Percentiles rank a stretch among this genome's conserved stretches.
phyloP scores from a whole-genome alignment of 2,888 invertebrate genomes.

The Drosophila phalerata region DNA sequence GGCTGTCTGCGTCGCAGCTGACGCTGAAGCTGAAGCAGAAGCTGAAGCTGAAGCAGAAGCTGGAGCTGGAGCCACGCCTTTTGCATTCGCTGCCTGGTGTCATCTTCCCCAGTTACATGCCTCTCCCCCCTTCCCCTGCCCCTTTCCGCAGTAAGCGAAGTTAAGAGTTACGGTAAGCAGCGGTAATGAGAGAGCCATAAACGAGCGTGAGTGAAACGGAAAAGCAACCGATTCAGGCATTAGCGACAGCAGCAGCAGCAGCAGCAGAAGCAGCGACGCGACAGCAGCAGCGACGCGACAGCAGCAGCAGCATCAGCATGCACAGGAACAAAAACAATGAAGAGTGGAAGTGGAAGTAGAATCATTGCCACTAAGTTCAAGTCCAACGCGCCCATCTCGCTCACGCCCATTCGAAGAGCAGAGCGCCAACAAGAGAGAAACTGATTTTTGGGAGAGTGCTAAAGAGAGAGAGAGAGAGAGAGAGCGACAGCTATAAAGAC shows the following conservation, averaged over 20 bases:
- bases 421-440: constrained; percentile 15
- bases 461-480: constrained; percentile 26
- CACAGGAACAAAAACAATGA: constrained; percentile 67
- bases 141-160: constrained; percentile 18
- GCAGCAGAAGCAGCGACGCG: constrained; percentile 4
- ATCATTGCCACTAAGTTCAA: constrained; percentile 69
- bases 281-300: constrained; percentile 15
- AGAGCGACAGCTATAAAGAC: constrained; percentile 14
- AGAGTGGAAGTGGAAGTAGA: constrained; percentile 31
- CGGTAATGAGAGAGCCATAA: constrained; percentile 60
- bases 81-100: constrained; percentile 42
- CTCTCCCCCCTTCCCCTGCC: background rate
- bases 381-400: constrained; percentile 57
- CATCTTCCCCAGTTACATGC: constrained; percentile 49
- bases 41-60: constrained; percentile 34
- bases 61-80: constrained; percentile 71
- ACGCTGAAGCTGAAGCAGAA: constrained; percentile 47
- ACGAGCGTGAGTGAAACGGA: constrained; percentile 61
- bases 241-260: constrained; percentile 11
- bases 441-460: constrained; percentile 33
- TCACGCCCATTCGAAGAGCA: constrained; percentile 38
- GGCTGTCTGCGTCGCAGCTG: constrained; percentile 38
- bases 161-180: constrained; percentile 67
- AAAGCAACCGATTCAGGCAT: constrained; percentile 18
- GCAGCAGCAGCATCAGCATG: constrained; percentile 25